phyloP scores from a whole-genome alignment of 2,888 invertebrate genomes.

The Ophion obscuratus region DNA sequence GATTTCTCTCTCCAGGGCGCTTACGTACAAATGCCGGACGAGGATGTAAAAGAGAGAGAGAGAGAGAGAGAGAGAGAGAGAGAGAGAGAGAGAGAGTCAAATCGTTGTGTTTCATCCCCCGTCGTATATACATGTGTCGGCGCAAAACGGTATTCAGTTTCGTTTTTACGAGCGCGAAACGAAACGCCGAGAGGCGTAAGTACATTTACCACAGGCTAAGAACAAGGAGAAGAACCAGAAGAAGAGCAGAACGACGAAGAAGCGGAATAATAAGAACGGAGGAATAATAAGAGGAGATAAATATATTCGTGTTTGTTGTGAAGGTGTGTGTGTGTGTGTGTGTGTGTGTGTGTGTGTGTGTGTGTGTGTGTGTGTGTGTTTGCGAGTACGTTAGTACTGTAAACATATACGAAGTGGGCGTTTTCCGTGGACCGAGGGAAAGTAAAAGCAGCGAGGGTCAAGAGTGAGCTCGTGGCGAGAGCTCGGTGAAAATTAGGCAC shows the following conservation, averaged over 20 bases:
- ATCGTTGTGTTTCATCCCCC: constrained; percentile 52
- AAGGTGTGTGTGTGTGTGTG: not conserved
- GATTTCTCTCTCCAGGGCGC: constrained; percentile 15
- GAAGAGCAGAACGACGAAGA: constrained; percentile 29
- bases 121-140: constrained; percentile 44
- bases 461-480: constrained; percentile 3
- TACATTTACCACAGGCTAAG: constrained; percentile 66
- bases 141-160: constrained; percentile 74
- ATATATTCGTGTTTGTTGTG: constrained; percentile 34
- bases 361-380: not conserved
- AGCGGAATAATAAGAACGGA: constrained; percentile 30
- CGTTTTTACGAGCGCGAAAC: constrained; percentile 81
- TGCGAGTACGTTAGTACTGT: constrained; percentile 4
- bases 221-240: constrained; percentile 26
- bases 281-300: constrained; percentile 35
- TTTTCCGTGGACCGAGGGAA: constrained; percentile 5
- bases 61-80: constrained; percentile 10
- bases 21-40: constrained; percentile 39
- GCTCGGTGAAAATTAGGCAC: constrained; percentile 30
- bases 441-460: constrained; percentile 3
- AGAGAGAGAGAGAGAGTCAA: constrained; percentile 22
- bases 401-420: constrained; percentile 21
- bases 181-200: constrained; percentile 72
- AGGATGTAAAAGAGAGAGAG: constrained; percentile 49
- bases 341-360: not conserved